A percentile compares a stretch with the other conserved stretches of the same genome.
Conservation (phyloP, 2,888 invertebrate genomes). For the Acleris cristana region DNA sequence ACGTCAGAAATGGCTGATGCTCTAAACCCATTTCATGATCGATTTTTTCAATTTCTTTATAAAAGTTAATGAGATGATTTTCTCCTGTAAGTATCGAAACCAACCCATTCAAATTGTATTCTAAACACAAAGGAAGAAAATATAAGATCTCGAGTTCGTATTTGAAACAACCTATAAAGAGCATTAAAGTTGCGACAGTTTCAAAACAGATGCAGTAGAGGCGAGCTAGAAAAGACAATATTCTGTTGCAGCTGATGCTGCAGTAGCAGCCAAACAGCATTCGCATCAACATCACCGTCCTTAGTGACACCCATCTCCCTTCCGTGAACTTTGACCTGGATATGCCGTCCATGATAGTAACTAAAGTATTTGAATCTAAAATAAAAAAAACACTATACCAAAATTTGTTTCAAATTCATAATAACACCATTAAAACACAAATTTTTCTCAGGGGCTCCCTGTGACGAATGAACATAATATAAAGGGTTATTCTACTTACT, state of each 20-base stretch:
- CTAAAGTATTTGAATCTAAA: no score
- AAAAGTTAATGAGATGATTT: background rate
- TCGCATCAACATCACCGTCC: background rate
- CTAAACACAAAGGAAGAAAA: background rate
- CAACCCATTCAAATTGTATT: background rate
- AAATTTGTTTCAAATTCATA: no score
- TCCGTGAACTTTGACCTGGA: background rate
- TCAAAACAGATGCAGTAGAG: background rate
- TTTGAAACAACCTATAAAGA: no score
- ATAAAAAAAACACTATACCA: no score
- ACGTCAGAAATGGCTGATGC: background rate
- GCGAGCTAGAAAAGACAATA: background rate
- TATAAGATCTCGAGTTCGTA: accelerated
- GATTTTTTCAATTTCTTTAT: background rate
- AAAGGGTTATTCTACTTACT: no score
- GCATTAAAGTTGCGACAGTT: accelerated
- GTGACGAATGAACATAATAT: no score
- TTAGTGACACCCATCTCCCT: background rate
- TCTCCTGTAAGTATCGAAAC: background rate
- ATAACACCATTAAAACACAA: no score
- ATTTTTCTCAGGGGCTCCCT: no score
- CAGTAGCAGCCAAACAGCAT: constrained; percentile 2
- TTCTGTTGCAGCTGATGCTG: background rate
- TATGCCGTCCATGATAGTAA: no score
- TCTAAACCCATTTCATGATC: background rate